Evolutionary conservation across 2,888 invertebrate genomes (phyloP), one percentile per base, ranked within the genome.

Genomic region (Stomorhina lunata): DNA sequence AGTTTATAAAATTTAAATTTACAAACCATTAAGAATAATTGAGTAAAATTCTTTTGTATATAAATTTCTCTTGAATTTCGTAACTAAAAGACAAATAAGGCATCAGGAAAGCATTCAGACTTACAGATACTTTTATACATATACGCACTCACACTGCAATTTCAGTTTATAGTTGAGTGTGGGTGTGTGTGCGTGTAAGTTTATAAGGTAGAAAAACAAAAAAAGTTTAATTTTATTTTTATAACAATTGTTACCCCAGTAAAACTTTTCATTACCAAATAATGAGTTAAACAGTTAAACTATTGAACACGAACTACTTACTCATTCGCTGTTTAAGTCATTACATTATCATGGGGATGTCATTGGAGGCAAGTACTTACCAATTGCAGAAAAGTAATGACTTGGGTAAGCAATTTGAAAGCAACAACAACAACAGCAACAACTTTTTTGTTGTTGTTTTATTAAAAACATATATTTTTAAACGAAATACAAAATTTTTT

Each of bases 21-120:
- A 65, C 72, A 59, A 53, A 72, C 66, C 66, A 80, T 80, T 73
- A 80, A 72, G 43, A 80, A 73, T 80, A 73, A 73, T 80, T 80
- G 79, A 73, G 53, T 53, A 57, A 73, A 61, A 48, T 73, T 59
- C 73, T 72, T 48, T 48, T 65, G 45, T 48, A 48, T 17, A 15
- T 61, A 76, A 50, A 50, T 43, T 37, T 10, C n/a, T n/a, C n/a
- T n/a, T n/a, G n/a, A n/a, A 12, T 3, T 25, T 22, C 22, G 29
- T 17, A 15, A 61, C 20, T 22, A 20, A 29, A 15, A 17, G 15
- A 29, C 15, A 17, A 27, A 17, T 17, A 32, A 48, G 48, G 22
- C 66, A 50, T 45, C 40, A 63, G 25, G 7, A 50, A 71, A 29
- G 15, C 17, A 32, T 40, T 32, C 29, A 43, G 3, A 15, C 1